A percentile compares a stretch with the other conserved stretches of the same genome.
Conservation (phyloP, 2,888 invertebrate genomes). For the Aelia acuminata region DNA sequence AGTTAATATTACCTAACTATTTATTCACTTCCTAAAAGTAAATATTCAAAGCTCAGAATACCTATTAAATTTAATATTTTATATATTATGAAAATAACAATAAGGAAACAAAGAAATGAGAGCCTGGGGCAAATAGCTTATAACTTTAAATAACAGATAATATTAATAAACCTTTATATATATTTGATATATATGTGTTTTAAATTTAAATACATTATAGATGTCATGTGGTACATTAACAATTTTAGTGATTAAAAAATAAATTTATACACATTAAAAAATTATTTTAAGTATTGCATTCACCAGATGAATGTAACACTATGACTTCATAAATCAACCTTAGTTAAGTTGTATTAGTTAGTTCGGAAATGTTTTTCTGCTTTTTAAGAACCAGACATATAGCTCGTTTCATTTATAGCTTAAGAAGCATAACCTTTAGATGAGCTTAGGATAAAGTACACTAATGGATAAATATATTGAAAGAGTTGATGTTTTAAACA, state of each 20-base stretch:
- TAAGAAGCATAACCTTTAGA: not conserved
- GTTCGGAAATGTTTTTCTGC: not conserved
- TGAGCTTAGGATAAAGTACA: not conserved
- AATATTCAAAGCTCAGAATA: not conserved
- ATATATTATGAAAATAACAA: no score
- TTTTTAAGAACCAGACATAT: not conserved
- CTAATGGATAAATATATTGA: not conserved
- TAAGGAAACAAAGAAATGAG: no score
- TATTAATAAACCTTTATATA: not conserved
- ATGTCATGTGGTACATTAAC: not conserved
- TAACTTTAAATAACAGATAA: not conserved
- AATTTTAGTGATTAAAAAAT: not conserved
- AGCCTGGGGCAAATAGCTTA: not conserved
- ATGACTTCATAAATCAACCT: not conserved
- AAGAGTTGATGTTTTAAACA: not conserved
- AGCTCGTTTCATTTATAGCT: not conserved
- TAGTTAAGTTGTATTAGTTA: not conserved
- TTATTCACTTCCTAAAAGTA: not conserved
- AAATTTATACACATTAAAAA: not conserved
- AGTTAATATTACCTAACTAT: no score
- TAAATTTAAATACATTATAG: not conserved
- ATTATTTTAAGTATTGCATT: not conserved
- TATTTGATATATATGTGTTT: not conserved
- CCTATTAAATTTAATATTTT: not conserved
- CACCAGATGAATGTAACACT: not conserved